Base-by-base conservation (phyloP, 2,113 vertebrate species). In the Laticauda laticaudata region DNA sequence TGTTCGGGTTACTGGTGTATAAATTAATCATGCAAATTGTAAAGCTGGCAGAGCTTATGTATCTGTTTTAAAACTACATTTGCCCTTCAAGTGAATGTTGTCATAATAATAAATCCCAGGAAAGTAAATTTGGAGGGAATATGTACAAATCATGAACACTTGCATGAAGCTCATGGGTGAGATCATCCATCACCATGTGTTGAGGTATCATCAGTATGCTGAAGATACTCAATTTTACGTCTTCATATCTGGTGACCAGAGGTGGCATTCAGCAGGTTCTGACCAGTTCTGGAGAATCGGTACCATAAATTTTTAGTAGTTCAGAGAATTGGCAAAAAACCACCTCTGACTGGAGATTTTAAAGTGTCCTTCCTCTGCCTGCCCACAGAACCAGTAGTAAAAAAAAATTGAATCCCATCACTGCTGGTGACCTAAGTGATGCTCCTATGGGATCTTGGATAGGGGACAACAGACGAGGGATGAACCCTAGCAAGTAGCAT, bases 61-160 rank as follows among this genome's bases (percentile, higher is more conserved):
- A 48, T 92, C 85, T 64, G 55, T 12, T 61, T 87, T 34, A 61
- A 61, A 87, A 51, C 34, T 87, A 23, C 55, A 34, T 94, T 86
- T 94, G 87, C 92, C 81, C 48, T 95, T 92, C 90, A 39, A 11
- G 9, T 26, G 92, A 92, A 61, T 92, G 91, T 55, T 86, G 95
- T 97, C 95, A 94, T 92, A 94, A 94, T 95, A 96, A 96, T 95
- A 92, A 96, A 95, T 92, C 61, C 69, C 90, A 93, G 92, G 96
- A 97, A 97, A 97, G 97, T 97, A 97, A 98, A 97, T 97, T 97
- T 97, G 93, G 94, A 69, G 95, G 95, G 97, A 97, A 96, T 0
- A 0, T 95, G 96, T 96, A 94, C 96, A 97, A 97, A 96, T 97
- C 95, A 96, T 95, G 92, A 94, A 93, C 29, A 34, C 34, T 14